Evolutionary conservation across 2,888 invertebrate genomes (phyloP).

Genomic region (Hermaeophaga mercurialis): DNA sequence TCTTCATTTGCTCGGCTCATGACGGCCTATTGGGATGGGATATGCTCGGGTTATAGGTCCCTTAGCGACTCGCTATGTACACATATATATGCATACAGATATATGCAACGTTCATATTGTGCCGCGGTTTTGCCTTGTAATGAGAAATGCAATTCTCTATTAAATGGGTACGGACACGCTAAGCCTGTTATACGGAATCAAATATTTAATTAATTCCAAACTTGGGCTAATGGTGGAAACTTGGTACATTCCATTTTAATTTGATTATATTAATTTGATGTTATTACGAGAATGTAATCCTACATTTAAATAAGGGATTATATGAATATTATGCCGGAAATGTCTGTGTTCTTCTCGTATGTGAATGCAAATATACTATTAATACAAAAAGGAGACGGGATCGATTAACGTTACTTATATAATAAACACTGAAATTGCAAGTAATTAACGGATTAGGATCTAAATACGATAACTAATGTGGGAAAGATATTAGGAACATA

Average conservation of each 20-base stretch:
- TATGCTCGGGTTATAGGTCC: slow-evolving; percentile 33
- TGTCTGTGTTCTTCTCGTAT: not conserved
- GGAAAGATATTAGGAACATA: too few species aligned
- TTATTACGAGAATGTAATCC: slow-evolving; percentile 1
- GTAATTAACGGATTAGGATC: too few species aligned
- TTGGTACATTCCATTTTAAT: not conserved
- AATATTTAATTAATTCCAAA: slow-evolving; percentile 44
- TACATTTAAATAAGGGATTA: slow-evolving; percentile 1
- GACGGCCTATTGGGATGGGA: slow-evolving; percentile 43
- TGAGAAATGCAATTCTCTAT: slow-evolving; percentile 47
- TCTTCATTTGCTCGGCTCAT: slow-evolving; percentile 54
- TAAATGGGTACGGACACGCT: slow-evolving; percentile 41
- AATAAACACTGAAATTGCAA: too few species aligned
- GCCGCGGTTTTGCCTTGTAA: slow-evolving; percentile 44
- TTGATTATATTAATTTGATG: slow-evolving; percentile 7
- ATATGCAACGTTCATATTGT: slow-evolving; percentile 36
- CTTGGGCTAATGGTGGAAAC: slow-evolving; percentile 11
- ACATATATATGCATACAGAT: slow-evolving; percentile 18
- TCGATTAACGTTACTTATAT: too few species aligned
- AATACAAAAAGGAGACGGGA: too few species aligned
- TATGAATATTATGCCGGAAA: not conserved
- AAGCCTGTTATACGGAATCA: slow-evolving; percentile 39
- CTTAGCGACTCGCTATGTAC: slow-evolving; percentile 41
- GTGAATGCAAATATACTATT: not conserved
- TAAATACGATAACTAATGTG: too few species aligned